Conservation (phyloP, 1,140 invertebrate genomes). For the Anastatus disparis region DNA sequence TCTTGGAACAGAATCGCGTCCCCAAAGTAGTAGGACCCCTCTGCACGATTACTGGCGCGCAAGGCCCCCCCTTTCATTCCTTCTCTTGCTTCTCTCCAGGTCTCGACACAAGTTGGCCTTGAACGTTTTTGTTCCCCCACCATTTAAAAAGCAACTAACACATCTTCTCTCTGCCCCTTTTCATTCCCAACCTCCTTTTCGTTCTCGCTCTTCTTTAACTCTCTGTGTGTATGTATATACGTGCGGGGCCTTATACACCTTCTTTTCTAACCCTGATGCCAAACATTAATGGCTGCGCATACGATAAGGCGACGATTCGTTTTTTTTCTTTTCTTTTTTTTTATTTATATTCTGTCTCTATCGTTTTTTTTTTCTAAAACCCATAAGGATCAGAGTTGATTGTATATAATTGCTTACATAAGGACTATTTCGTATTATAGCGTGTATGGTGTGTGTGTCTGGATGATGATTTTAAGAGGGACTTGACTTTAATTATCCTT, state of each 20-base stretch:
- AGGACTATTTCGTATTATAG: slow-evolving; percentile 7
- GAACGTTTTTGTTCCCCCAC: slow-evolving; percentile 39
- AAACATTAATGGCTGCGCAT: background rate
- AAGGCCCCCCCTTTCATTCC: slow-evolving; percentile 12
- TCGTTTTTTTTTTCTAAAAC: too few species aligned
- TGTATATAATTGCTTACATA: slow-evolving; percentile 32
- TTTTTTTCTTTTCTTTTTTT: slow-evolving; percentile 1
- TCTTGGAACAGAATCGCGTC: background rate
- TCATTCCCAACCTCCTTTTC: background rate
- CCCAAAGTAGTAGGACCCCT: slow-evolving; percentile 9
- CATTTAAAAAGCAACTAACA: too few species aligned
- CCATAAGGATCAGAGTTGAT: too few species aligned
- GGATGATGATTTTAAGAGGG: too few species aligned
- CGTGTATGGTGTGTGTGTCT: too few species aligned
- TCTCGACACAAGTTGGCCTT: slow-evolving; percentile 56
- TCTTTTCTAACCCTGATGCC: background rate
- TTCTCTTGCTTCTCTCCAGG: slow-evolving; percentile 21
- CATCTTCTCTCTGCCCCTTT: slow-evolving; percentile 39
- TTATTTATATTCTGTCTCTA: too few species aligned
- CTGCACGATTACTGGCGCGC: slow-evolving; percentile 11
- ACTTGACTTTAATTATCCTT: too few species aligned
- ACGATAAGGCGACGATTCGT: background rate
- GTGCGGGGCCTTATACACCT: background rate
- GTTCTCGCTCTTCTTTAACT: background rate
- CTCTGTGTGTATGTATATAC: background rate